Base-by-base conservation (phyloP, 1,140 invertebrate genomes). In the Listronotus oregonensis region DNA sequence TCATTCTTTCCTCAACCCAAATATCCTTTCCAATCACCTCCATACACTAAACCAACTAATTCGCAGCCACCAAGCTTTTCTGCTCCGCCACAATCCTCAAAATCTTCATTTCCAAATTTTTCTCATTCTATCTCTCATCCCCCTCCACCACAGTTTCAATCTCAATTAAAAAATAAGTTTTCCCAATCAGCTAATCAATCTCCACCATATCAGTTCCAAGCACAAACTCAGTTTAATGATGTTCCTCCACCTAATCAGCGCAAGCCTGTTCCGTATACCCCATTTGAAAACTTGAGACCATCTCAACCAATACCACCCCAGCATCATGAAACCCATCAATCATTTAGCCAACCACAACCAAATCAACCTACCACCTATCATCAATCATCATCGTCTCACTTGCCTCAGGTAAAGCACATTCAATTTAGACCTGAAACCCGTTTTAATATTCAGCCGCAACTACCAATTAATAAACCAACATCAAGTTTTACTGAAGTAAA, bases 371-470 rank as follows among this genome's bases (percentile, higher is more conserved):
- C 44, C 70, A 72, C 65, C 73, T 76, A 66, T 74, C 77, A 66
- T 73, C 77, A 75, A 82, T 77, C 76, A 80, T 61, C 81, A 83
- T 69, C 78, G 79, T 76, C 70, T 82, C 77, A 62, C 71, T 75
- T 27, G 70, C 75, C 47, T 70, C 78, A 47, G 75, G 11, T n/a
- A 8, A 21, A 37, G 18, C 56, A 44, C 37, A 78, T 73, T 76
- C 73, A 70, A 68, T 80, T 71, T 55, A 74, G 73, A 55, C 69
- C 81, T 56, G 80, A 80, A 27, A 73, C 80, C 37, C 80, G 81
- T 62, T 73, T 75, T 40, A 76, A 71, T 17, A 54, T 66, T 40
- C 67, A 69, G 34, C 71, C 71, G 63, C 80, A 82, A 66, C 77
- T 77, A 43, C 77, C 78, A 9, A 10, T 31, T 17, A 17, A 32